Evolutionary conservation across 2,113 vertebrate species (phyloP), one percentile per base, ranked within the genome.

Genomic region (Pristiophorus japonicus): DNA sequence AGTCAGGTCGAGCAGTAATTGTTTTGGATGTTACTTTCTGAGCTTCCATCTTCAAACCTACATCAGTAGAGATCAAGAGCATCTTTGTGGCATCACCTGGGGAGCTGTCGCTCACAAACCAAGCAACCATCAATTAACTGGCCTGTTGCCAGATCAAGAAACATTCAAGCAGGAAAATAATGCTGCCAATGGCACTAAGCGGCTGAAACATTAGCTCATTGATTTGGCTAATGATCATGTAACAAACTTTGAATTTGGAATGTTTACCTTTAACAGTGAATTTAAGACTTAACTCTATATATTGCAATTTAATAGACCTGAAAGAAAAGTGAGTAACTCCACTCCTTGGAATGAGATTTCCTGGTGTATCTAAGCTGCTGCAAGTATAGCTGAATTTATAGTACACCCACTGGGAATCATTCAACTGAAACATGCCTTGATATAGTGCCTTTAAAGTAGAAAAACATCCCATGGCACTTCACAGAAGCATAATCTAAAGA

Each of bases 41-140:
- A 63, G 38, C n/a, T 92, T 92, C 34, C 88, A 92, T 63, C n/a
- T 38, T 63, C 88, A 92, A 45, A 62, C 38, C 34, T 38, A 62
- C 87, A 91, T 91, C 55, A 91, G 30, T 62, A n/a, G 55, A 63
- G 62, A 92, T 65, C 59, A 92, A 92, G 88, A 63, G 59, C 18
- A 92, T 92, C 88, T 38, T 92, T 65, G 59, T 62, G 59, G 59
- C 62, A 38, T 92, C n/a, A 65, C 34, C 59, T 63, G 14, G 88
- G 34, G 59, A 92, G 88, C 38, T 92, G 59, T 38, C 30, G 2
- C 34, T 20, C 59, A 65, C 18, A 92, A 63, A 38, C 55, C 18
- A 38, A 38, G 88, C 30, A 63, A 63, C 59, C 7, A 22, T 92
- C 59, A 92, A 92, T 62, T 92, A 63, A 92, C 88, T 63, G 59